A percentile compares a stretch with the other conserved stretches of the same genome.
phyloP scores from a whole-genome alignment of 1,140 invertebrate species.

The Nasonia longicornis region DNA sequence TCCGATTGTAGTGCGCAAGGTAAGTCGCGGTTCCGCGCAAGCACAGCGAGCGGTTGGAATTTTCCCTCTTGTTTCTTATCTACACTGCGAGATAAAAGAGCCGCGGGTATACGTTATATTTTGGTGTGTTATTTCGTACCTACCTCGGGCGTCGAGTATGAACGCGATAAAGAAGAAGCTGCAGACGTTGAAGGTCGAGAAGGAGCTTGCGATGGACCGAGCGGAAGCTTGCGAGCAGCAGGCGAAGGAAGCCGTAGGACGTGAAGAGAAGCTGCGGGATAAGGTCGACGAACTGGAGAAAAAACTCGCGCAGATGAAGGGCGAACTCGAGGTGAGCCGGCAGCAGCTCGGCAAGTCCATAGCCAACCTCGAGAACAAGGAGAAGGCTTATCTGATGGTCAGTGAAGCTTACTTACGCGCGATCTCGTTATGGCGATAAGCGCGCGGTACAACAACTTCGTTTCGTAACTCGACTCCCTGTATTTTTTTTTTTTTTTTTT shows the following conservation, averaged over 20 bases:
- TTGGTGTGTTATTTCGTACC: too few relatives aligned
- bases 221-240: constrained; percentile 80
- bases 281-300: constrained; percentile 78
- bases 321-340: constrained; percentile 76
- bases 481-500: too few relatives aligned
- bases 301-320: constrained; percentile 76
- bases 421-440: too few relatives aligned
- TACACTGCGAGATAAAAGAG: too few relatives aligned
- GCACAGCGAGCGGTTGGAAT: too few relatives aligned
- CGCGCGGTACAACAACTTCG: too few relatives aligned
- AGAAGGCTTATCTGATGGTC: constrained; percentile 73
- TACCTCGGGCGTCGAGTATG: constrained; percentile 66
- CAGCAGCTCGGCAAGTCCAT: constrained; percentile 73
- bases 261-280: constrained; percentile 77
- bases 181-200: constrained; percentile 83
- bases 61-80: too few relatives aligned
- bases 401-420: constrained; percentile 51
- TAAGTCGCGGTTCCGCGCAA: too few relatives aligned
- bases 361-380: constrained; percentile 75
- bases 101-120: too few relatives aligned
- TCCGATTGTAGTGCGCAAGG: neutral
- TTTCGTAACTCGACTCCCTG: too few relatives aligned
- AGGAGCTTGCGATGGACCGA: constrained; percentile 81
- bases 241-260: constrained; percentile 75
- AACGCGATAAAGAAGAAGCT: constrained; percentile 88